Evolutionary conservation across 2,113 vertebrate species (phyloP).

Genomic region (Fregetta grallaria): DNA sequence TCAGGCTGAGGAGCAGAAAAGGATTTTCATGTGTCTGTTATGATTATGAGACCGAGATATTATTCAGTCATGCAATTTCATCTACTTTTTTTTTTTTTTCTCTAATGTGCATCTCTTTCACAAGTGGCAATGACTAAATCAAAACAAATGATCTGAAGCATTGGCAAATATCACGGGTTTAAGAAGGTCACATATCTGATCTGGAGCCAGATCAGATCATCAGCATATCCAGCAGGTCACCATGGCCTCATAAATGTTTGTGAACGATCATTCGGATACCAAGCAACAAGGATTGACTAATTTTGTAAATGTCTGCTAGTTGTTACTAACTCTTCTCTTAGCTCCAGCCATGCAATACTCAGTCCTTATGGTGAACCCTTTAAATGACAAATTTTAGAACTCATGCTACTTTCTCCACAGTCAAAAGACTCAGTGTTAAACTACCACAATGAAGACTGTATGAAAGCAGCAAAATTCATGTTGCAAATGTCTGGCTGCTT

Average conservation of each 20-base stretch:
- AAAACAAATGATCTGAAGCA: background rate
- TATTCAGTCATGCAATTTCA: background rate
- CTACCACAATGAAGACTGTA: background rate
- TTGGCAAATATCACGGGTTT: background rate
- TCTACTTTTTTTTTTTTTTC: background rate
- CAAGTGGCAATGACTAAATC: background rate
- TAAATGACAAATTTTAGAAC: background rate
- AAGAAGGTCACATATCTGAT: background rate
- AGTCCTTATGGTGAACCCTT: background rate
- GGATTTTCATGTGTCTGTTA: background rate
- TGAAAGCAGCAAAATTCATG: background rate
- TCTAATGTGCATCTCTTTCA: background rate
- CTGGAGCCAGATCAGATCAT: background rate
- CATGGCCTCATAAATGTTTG: background rate
- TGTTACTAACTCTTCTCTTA: background rate
- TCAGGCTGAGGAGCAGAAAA: background rate
- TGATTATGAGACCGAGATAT: background rate
- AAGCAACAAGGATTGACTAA: background rate
- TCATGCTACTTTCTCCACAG: background rate
- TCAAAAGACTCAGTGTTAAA: constrained; percentile 24
- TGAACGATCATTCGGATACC: background rate
- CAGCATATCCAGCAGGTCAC: background rate
- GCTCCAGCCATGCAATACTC: background rate
- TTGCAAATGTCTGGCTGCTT: constrained; percentile 1
- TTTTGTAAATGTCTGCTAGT: background rate